Percentiles rank a stretch among this genome's conserved stretches.
Conservation (phyloP, 1,140 invertebrate genomes). For the Callitettix versicolor region DNA sequence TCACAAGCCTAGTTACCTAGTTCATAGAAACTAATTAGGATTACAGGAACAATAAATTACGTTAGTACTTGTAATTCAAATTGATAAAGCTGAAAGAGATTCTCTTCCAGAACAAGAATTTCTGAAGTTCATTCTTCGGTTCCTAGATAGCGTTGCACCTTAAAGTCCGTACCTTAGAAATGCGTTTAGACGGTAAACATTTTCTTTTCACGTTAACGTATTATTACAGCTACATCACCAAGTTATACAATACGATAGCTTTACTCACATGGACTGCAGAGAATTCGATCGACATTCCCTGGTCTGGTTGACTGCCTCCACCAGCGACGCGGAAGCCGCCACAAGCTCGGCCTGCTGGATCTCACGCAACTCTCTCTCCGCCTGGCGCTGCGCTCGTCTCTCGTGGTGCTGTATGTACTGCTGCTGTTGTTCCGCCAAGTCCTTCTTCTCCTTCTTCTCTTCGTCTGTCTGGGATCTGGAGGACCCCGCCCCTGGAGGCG, state of each 20-base stretch:
- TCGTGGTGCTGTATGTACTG: constrained; percentile 4
- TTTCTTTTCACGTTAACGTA: too few species aligned
- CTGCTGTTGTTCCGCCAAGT: constrained; percentile 6
- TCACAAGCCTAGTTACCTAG: too few species aligned
- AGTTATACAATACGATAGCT: not conserved
- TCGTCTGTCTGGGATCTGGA: constrained; percentile 27
- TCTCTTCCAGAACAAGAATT: too few species aligned
- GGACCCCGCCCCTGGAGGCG: constrained; percentile 26
- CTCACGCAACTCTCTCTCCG: constrained; percentile 12
- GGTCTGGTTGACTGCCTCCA: constrained; percentile 13
- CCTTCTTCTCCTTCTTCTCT: constrained; percentile 28
- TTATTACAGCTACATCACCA: not conserved
- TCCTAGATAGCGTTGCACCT: too few species aligned
- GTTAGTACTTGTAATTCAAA: too few species aligned
- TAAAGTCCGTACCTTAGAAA: too few species aligned
- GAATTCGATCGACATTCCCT: constrained; percentile 16
- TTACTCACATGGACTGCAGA: constrained; percentile 10
- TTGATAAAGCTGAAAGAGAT: too few species aligned
- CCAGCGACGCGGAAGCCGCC: constrained; percentile 12
- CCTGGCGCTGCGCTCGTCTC: constrained; percentile 1
- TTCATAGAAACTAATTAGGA: too few species aligned
- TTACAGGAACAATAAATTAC: too few species aligned
- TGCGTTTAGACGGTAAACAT: too few species aligned
- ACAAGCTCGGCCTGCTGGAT: constrained; percentile 5
- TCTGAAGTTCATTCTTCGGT: too few species aligned